phyloP scores from a whole-genome alignment of 2,113 vertebrate species.

The Zapus hudsonius region DNA sequence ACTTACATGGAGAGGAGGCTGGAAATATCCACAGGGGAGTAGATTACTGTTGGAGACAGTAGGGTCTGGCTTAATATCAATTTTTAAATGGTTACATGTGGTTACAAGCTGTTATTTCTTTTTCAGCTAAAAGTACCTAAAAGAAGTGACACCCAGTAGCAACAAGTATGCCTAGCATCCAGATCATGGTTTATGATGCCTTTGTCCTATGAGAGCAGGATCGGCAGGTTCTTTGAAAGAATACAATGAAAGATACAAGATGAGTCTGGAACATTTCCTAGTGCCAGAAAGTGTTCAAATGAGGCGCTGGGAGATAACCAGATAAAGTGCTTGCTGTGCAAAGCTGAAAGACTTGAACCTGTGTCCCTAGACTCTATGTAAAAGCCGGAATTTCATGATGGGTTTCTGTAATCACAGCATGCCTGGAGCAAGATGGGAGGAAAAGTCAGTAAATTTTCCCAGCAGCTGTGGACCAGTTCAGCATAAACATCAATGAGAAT shows the following conservation, averaged over 20 bases:
- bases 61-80: background rate
- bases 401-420: too few species aligned
- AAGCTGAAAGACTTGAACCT: too few species aligned
- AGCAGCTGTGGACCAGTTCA: too few species aligned
- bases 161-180: background rate
- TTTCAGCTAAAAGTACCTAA: background rate
- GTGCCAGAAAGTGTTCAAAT: background rate
- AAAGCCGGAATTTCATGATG: too few species aligned
- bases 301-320: too few species aligned
- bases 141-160: background rate
- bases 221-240: background rate
- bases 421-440: too few species aligned
- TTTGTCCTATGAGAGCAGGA: background rate
- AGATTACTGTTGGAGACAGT: background rate
- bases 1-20: background rate
- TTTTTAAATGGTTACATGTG: background rate
- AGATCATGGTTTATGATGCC: background rate
- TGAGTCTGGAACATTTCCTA: background rate
- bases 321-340: too few species aligned
- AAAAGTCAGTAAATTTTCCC: too few species aligned
- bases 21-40: background rate
- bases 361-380: too few species aligned
- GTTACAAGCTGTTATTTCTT: background rate
- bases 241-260: background rate
- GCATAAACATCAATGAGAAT: too few species aligned